Evolutionary conservation across 2,113 vertebrate species (phyloP).

Genomic region (Semnornis frantzii): DNA sequence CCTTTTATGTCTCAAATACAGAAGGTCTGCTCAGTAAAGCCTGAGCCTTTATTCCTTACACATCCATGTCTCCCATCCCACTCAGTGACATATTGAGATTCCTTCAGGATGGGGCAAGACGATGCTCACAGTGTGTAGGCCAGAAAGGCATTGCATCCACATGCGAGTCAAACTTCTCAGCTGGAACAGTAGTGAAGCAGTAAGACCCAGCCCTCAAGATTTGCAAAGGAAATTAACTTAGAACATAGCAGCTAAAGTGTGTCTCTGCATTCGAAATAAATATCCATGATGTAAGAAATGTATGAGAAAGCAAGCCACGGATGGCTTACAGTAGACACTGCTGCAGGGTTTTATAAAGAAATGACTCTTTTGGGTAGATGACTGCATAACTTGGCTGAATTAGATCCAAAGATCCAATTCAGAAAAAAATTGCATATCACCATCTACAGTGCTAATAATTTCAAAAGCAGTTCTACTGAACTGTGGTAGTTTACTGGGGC

Average conservation of each 20-base stretch:
- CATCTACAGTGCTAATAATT: not conserved
- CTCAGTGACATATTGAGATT: not conserved
- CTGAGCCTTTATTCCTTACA: conserved; percentile 4
- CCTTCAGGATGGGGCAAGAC: not conserved
- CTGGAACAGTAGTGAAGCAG: not conserved
- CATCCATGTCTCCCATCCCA: not conserved
- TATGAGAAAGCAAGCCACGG: not conserved
- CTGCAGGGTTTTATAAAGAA: not conserved
- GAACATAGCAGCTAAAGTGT: not conserved
- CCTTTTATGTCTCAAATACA: conserved; percentile 50
- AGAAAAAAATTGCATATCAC: not conserved
- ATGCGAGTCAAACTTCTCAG: not conserved
- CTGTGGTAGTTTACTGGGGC: not conserved
- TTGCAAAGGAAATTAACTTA: not conserved
- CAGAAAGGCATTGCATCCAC: not conserved
- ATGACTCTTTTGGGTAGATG: not conserved
- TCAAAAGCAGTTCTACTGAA: not conserved
- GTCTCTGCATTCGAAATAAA: not conserved
- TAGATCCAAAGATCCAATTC: not conserved
- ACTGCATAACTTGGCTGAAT: not conserved
- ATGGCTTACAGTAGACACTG: not conserved
- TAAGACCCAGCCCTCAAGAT: not conserved
- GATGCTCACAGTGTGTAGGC: not conserved
- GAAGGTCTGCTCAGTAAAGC: not conserved
- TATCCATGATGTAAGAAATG: not conserved